Evolutionary conservation across 2,113 vertebrate genomes (phyloP), one percentile per base, ranked within the genome.

Genomic region (Paraplagusia blochii): DNA sequence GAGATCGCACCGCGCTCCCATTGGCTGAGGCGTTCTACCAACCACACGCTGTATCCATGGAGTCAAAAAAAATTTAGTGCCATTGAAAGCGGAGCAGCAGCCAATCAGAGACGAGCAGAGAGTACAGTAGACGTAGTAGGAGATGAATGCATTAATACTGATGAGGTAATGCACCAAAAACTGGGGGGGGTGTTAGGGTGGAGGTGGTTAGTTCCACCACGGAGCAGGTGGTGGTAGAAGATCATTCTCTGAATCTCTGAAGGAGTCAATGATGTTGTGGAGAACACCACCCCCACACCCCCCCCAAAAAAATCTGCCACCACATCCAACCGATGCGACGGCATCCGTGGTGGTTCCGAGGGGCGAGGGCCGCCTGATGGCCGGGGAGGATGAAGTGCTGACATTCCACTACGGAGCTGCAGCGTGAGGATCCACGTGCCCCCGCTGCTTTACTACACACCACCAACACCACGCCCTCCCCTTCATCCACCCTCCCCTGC

Each of bases 1-100:
- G n/a, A 81, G 82, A 76, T 81, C 78, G 76, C 81, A 73, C 74
- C 51, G 76, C 74, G 18, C 67, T 85, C 80, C 66, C 36, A 91
- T 90, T 92, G 90, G 90, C 83, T 57, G 67, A 70, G 72, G 47
- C 1, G 42, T 80, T 81, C 83, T 87, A 85, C 72, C 74, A 70
- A 83, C 76, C 72, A 80, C 80, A 79, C 80, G 10, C 89, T 91
- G 90, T 92, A 90, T 90, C 90, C 89, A 91, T 90, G 90, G 89
- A 89, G 86, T 60, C 77, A 48, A 89, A 90, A 86, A 90, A 85
- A 72, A 53, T 77, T 78, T 81, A 67, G 75, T 86, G 61, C 83
- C 87, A 85, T 87, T 89, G 87, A 90, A 86, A 87, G 88, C 84
- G 82, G 56, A 17, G 68, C 47, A 48, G 69, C 72, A 84, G 83